phyloP scores from a whole-genome alignment of 2,888 invertebrate species.

The Tipula lateralis region DNA sequence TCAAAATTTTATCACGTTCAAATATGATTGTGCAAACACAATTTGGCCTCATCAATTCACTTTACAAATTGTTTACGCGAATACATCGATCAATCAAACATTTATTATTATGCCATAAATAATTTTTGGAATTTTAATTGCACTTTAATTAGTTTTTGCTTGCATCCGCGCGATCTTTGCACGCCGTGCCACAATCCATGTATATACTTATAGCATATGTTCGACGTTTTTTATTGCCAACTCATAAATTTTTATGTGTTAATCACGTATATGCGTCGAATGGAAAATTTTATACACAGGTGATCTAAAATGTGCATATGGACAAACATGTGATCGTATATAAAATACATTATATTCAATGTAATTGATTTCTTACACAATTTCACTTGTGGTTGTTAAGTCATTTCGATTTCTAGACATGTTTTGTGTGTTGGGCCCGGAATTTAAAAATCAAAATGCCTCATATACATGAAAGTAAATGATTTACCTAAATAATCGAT shows the following conservation, averaged over 20 bases:
- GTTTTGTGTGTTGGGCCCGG: too few relatives aligned
- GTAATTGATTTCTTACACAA: background rate
- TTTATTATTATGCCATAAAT: background rate
- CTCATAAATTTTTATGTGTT: background rate
- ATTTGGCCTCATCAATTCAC: background rate
- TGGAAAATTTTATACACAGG: background rate
- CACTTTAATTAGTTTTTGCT: background rate
- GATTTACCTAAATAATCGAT: background rate
- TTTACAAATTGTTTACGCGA: too few relatives aligned
- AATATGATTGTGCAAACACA: background rate
- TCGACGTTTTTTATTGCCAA: too few relatives aligned
- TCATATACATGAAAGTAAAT: background rate
- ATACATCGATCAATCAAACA: background rate
- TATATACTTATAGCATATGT: too few relatives aligned
- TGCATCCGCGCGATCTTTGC: background rate
- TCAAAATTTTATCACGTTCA: background rate
- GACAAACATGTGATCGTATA: background rate
- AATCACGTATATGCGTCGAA: background rate
- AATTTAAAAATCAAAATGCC: too few relatives aligned
- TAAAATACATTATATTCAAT: too few relatives aligned
- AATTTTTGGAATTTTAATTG: background rate
- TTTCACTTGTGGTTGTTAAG: too few relatives aligned
- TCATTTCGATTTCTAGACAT: too few relatives aligned
- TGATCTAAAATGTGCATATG: background rate
- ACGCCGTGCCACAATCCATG: background rate